Percentiles rank a stretch among this genome's conserved stretches.
These are phyloP conservation scores for Agrilus biguttatus DNA, from an alignment of 2,888 invertebrate genomes.

Conservation along the genomic window DNA sequence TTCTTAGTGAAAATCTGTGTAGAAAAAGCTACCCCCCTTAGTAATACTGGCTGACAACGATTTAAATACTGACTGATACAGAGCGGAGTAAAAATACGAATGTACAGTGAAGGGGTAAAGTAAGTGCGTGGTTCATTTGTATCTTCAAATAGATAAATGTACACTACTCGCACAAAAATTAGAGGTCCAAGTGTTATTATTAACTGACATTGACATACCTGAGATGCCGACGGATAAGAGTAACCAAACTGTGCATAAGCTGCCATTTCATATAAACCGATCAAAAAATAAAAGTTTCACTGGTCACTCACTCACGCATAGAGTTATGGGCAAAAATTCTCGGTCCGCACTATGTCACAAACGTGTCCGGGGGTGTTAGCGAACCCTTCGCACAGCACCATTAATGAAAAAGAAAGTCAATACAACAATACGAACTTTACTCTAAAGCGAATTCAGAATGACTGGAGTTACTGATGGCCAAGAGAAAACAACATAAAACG, in stretches of 20 bases:
- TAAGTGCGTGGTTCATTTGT: too few relatives aligned
- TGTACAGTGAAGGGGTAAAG: too few relatives aligned
- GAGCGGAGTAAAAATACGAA: too few relatives aligned
- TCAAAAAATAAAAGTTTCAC: slow-evolving; percentile 3
- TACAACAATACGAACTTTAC: slow-evolving; percentile 21
- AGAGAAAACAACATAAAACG: slow-evolving; percentile 23
- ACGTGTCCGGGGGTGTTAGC: slow-evolving; percentile 15
- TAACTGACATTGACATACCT: slow-evolving; percentile 51
- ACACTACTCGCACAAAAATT: neutral
- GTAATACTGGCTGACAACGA: too few relatives aligned
- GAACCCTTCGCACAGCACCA: slow-evolving; percentile 19
- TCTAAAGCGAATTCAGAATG: slow-evolving; percentile 28
- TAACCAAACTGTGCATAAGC: slow-evolving; percentile 89
- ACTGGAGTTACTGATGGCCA: slow-evolving; percentile 23
- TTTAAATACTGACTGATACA: too few relatives aligned
- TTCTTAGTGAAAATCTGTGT: too few relatives aligned
- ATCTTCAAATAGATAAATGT: too few relatives aligned
- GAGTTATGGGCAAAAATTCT: slow-evolving; percentile 10
- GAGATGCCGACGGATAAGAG: slow-evolving; percentile 81
- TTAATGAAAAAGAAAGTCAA: slow-evolving; percentile 15
- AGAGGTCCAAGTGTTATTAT: slow-evolving; percentile 1
- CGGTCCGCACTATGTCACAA: slow-evolving; percentile 17
- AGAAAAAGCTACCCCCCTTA: too few relatives aligned
- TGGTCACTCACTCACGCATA: slow-evolving; percentile 14
- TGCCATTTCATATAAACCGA: slow-evolving; percentile 37